Evolutionary conservation across 2,888 invertebrate genomes (phyloP).

Genomic region (Drosophila affinis): DNA sequence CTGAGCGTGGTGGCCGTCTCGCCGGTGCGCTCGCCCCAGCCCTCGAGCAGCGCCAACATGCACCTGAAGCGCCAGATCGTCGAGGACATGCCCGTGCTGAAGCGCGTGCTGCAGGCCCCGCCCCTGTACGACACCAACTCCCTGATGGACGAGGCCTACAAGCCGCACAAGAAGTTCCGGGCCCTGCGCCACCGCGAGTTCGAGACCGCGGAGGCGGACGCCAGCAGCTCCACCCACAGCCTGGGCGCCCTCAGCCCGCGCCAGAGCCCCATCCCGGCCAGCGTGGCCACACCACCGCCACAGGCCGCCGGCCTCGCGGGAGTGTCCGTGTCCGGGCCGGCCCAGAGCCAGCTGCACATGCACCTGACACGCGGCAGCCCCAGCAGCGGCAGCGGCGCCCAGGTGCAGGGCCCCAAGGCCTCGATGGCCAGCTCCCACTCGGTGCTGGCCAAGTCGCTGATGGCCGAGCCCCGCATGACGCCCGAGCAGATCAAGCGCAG

Average conservation of each 20-base stretch:
- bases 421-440: constrained; percentile 94
- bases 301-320: constrained; percentile 25
- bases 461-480: constrained; percentile 97
- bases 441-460: constrained; percentile 93
- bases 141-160: constrained; percentile 97
- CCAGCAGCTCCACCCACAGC: constrained; percentile 81
- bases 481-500: constrained; percentile 96
- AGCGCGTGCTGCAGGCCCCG: constrained; percentile 95
- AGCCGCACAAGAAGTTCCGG: constrained; percentile 97
- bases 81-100: constrained; percentile 96
- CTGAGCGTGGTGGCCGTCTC: constrained; percentile 78
- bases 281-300: constrained; percentile 70
- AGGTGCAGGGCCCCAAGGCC: constrained; percentile 71
- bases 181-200: constrained; percentile 92
- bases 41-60: constrained; percentile 74
- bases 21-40: constrained; percentile 82
- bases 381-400: constrained; percentile 69
- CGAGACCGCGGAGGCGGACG: constrained; percentile 89
- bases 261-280: constrained; percentile 74
- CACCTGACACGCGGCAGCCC: constrained; percentile 84
- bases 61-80: constrained; percentile 86
- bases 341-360: constrained; percentile 83
- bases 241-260: constrained; percentile 67
- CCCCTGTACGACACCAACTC: constrained; percentile 95
- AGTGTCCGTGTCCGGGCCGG: constrained; percentile 71